Conservation (phyloP, 2,888 invertebrate species). For the Caenorhabditis sp. region DNA sequence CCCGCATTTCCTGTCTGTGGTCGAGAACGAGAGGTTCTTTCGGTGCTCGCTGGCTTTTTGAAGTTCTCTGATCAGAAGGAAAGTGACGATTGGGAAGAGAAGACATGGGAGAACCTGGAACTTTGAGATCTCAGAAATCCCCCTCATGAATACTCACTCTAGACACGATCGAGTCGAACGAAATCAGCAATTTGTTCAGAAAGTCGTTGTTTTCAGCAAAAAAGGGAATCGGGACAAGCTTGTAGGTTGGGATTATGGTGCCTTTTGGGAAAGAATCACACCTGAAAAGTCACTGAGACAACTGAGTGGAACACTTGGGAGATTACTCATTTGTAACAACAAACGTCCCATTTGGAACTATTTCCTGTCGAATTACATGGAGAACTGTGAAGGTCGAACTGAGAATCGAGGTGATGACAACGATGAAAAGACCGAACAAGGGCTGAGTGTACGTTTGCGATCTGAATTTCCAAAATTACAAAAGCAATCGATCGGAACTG, state of each 20-base stretch:
- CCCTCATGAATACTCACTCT: too few species aligned
- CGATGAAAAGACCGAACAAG: background rate
- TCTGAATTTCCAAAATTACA: background rate
- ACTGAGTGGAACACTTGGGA: too few species aligned
- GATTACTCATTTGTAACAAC: background rate
- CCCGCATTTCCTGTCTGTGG: background rate
- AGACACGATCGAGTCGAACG: conserved; percentile 9
- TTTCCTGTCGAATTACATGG: conserved; percentile 5
- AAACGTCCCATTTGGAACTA: conserved; percentile 2
- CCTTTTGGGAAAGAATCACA: background rate
- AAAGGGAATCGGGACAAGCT: background rate
- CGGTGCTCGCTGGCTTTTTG: conserved; percentile 6
- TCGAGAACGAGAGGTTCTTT: background rate
- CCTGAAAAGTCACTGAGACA: background rate
- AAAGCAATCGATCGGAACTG: too few species aligned
- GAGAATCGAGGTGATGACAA: background rate
- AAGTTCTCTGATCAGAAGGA: conserved; percentile 11
- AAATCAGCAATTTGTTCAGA: conserved; percentile 6
- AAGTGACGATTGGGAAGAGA: conserved; percentile 29
- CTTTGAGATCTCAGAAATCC: too few species aligned
- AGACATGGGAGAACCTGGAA: conserved; percentile 5
- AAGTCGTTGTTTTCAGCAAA: conserved; percentile 10
- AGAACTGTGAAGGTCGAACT: conserved; percentile 9
- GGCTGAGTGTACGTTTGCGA: background rate
- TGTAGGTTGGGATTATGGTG: background rate